Evolutionary conservation across 2,888 invertebrate species (phyloP).

Genomic region (Agrochola litura): DNA sequence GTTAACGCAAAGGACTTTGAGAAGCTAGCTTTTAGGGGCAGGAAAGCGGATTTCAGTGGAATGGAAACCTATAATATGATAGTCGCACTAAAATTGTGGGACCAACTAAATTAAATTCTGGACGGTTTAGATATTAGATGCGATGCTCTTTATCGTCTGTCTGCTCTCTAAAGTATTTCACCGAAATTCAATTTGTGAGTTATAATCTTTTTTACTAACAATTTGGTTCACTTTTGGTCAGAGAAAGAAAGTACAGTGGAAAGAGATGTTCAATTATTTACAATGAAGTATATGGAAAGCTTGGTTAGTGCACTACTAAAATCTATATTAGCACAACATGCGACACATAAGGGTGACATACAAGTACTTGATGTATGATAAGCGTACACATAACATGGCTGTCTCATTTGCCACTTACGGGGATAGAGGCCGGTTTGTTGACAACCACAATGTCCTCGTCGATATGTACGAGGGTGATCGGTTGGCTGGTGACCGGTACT

Average conservation of each 20-base stretch:
- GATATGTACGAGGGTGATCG: slow-evolving; percentile 99
- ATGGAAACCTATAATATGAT: slow-evolving; percentile 62
- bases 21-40: slow-evolving; percentile 69
- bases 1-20: slow-evolving; percentile 76
- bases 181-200: slow-evolving; percentile 33
- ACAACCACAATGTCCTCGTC: slow-evolving; percentile 99
- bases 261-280: slow-evolving; percentile 22
- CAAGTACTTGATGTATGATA: slow-evolving; percentile 89
- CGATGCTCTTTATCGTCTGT: slow-evolving; percentile 17
- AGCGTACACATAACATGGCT: slow-evolving; percentile 94
- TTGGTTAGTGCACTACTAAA: slow-evolving; percentile 52
- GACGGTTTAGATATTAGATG: slow-evolving; percentile 40
- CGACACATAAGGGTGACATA: slow-evolving; percentile 69
- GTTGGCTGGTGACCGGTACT: slow-evolving; percentile 99
- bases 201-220: background rate
- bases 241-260: slow-evolving; percentile 2
- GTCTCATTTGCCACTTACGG: slow-evolving; percentile 98
- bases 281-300: slow-evolving; percentile 49
- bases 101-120: slow-evolving; percentile 62
- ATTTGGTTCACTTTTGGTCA: slow-evolving; percentile 14
- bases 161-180: slow-evolving; percentile 13
- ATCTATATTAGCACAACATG: slow-evolving; percentile 66
- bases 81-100: slow-evolving; percentile 57
- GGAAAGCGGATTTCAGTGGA: slow-evolving; percentile 67
- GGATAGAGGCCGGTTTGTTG: slow-evolving; percentile 99